Evolutionary conservation across 2,888 invertebrate species (phyloP), one percentile per base, ranked within the genome.

Genomic region (Pocota personata): DNA sequence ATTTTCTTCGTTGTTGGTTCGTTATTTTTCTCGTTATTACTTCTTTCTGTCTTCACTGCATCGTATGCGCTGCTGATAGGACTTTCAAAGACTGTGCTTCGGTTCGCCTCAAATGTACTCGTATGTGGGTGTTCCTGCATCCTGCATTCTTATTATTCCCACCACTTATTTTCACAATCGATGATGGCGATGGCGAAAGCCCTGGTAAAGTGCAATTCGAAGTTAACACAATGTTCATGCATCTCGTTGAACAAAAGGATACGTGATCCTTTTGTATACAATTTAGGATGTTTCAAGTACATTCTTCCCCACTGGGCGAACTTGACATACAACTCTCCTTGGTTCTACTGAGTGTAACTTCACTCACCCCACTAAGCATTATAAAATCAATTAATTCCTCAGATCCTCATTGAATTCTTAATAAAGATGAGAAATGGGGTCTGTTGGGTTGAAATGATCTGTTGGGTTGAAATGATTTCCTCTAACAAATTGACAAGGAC

Each of bases 21-120:
- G 73, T 80, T 80, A 80, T 80, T 58, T 64, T 64, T n/a, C 43
- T 73, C 32, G 79, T 79, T 72, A 67, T 48, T 50, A 32, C 50
- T 21, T 66, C 40, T 50, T 66, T 30, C 46, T 30, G 30, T 60
- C 16, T 52, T 24, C 43, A 62, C 55, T 7, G 60, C 21, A 8
- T 46, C 32, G 24, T 62, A 24, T 10, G 8, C 32, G 8, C 16
- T 37, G 2, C 46, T 37, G 12, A 37, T 40, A 6, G 10, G 5
- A 3, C 24, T 19, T 46, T 16, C 5, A 48, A 37, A 21, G 35
- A 60, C 16, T 58, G 14, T 21, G 2, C 21, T 16, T 19, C 6
- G 12, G 32, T 32, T 58, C n/a, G 14, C n/a, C 43, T n/a, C n/a
- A n/a, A 43, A 52, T n/a, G 24, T 60, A 60, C 50, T 58, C n/a